A percentile compares a stretch with the other conserved stretches of the same genome.
Conservation (phyloP, 2,888 invertebrate species). For the Rhaphigaster nebulosa region DNA sequence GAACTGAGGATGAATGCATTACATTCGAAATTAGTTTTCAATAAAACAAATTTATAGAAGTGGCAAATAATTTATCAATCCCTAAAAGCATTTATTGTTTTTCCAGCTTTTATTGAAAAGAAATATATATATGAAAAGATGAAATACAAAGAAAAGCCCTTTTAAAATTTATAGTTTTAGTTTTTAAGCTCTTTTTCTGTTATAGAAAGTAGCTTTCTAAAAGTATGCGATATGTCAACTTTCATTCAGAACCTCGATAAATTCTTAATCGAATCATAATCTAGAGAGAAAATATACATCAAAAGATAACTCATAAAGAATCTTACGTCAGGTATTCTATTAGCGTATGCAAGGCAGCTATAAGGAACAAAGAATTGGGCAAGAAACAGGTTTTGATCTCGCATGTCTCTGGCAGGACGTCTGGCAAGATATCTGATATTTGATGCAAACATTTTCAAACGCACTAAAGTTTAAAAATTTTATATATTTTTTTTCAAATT, state of each 20-base stretch:
- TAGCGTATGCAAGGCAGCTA: not conserved
- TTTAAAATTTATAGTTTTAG: not conserved
- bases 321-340: not conserved
- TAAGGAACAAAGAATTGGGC: constrained; percentile 27
- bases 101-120: too few relatives aligned
- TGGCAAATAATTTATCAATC: too few relatives aligned
- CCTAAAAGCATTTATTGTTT: too few relatives aligned
- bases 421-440: not conserved
- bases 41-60: too few relatives aligned
- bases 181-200: not conserved
- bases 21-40: too few relatives aligned
- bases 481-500: too few relatives aligned
- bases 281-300: not conserved
- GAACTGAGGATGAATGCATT: too few relatives aligned
- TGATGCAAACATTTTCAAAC: not conserved
- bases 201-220: constrained; percentile 45
- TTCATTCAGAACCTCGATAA: constrained; percentile 38
- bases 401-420: not conserved
- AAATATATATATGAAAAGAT: too few relatives aligned
- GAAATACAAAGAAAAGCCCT: too few relatives aligned
- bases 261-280: constrained; percentile 37
- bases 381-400: not conserved
- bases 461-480: not conserved
- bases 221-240: constrained; percentile 4
- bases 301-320: not conserved